Base-by-base conservation (phyloP, 2,888 invertebrate genomes). In the Zelleria hepariella region DNA sequence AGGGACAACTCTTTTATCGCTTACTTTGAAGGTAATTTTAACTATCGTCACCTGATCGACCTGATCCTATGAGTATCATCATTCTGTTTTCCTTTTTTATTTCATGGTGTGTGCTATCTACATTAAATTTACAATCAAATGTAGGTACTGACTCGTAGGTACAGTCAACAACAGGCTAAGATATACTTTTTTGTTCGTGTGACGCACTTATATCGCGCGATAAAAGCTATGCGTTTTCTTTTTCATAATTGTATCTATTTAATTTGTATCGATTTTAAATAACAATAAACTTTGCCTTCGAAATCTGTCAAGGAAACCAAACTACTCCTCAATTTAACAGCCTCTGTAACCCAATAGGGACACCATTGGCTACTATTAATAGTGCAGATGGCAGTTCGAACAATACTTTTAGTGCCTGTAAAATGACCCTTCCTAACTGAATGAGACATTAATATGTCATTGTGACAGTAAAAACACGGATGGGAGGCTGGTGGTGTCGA, bases 381-480 rank as follows among this genome's bases (percentile, higher is more conserved):
- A 53, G 53, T 20, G 53, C 53, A 53, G 24, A 53, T 24, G 53
- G n/a, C 23, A 53, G 5, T n/a, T 23, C 60, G 63, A 66, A 77
- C 76, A 76, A 77, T 77, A 67, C 55, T 67, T 67, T 71, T 64
- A 77, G 66, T 66, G 72, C 65, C 66, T 71, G 70, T 75, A 69
- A 73, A 75, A 74, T 68, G 68, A 66, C 55, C 55, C 55, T n/a
- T 18, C 18, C 20, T 27, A 55, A 55, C 55, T 55, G 32, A 55
- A 55, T 55, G 55, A 32, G 32, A 27, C 21, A 55, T 55, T 27
- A 55, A 55, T 55, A 32, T 21, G 32, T 55, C 55, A 55, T 7
- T 55, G 20, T 25, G 25, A 10, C 53, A 25, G 25, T 53, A 25
- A 53, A 53, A 25, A 24, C 15, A 25, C 24, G 23, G 51, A 51